Evolutionary conservation across 30 jellyfish, hydroid and myxozoan species (phyloP).

Genomic region (Calvadosia cruxmelitensis): DNA sequence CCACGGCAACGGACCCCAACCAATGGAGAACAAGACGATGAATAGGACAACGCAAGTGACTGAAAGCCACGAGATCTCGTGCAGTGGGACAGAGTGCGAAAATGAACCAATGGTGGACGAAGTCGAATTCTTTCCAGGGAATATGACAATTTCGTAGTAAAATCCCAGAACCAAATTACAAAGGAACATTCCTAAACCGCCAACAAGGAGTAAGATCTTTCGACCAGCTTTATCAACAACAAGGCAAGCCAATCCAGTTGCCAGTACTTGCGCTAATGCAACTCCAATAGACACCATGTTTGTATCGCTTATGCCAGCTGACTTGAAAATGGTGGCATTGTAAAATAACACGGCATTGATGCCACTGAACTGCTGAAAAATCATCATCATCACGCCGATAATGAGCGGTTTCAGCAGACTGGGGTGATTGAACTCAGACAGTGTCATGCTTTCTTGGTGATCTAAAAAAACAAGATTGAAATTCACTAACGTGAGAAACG

Average conservation of each 20-base stretch:
- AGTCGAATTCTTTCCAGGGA: slow-evolving; percentile 9
- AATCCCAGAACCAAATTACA: slow-evolving; percentile 63
- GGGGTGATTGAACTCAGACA: slow-evolving; percentile 48
- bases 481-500: too few relatives aligned
- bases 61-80: not conserved
- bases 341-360: slow-evolving; percentile 78
- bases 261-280: slow-evolving; percentile 61
- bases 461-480: too few relatives aligned
- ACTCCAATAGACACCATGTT: slow-evolving; percentile 37
- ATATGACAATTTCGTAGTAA: slow-evolving; percentile 42
- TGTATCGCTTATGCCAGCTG: slow-evolving; percentile 65
- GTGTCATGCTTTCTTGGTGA: slow-evolving; percentile 69
- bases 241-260: slow-evolving; percentile 81
- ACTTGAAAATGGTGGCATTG: slow-evolving; percentile 41
- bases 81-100: not conserved
- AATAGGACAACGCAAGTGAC: not conserved
- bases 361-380: slow-evolving; percentile 91
- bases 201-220: slow-evolving; percentile 63
- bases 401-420: slow-evolving; percentile 58
- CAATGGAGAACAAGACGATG: slow-evolving; percentile 5
- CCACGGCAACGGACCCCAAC: slow-evolving; percentile 31
- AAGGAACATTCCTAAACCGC: slow-evolving; percentile 73
- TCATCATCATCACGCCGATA: slow-evolving; percentile 71
- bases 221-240: slow-evolving; percentile 88
- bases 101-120: not conserved